Conservation (phyloP, 2,113 vertebrate genomes). For the Tachycineta bicolor region DNA sequence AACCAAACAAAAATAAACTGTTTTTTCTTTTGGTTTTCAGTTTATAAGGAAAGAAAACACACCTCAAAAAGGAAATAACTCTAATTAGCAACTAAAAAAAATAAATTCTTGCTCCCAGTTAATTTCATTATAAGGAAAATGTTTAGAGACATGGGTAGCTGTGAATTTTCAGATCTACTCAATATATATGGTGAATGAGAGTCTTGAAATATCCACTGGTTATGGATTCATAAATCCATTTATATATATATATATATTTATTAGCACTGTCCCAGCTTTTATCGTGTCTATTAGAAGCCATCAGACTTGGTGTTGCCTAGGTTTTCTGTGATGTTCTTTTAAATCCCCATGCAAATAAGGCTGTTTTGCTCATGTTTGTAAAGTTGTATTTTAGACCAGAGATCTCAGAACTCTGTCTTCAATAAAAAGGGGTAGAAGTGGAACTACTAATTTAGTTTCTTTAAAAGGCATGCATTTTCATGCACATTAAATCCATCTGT, state of each 20-base stretch:
- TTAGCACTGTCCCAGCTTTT: neutral
- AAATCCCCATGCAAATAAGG: slow-evolving; percentile 74
- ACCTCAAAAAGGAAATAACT: neutral
- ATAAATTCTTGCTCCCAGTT: neutral
- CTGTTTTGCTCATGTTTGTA: slow-evolving; percentile 79
- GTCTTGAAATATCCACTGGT: neutral
- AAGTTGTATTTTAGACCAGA: slow-evolving; percentile 73
- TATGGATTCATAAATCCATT: neutral
- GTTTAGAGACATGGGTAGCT: neutral
- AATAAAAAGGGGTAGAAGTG: slow-evolving; percentile 81
- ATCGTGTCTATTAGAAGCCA: neutral
- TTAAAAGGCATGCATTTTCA: slow-evolving; percentile 83
- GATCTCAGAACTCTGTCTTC: slow-evolving; percentile 76
- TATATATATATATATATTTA: neutral
- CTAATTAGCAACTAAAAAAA: neutral
- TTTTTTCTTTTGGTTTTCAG: neutral
- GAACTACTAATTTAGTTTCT: slow-evolving; percentile 87
- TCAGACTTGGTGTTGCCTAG: neutral
- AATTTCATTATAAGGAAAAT: neutral
- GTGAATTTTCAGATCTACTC: neutral
- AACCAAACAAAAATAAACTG: neutral
- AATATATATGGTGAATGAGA: neutral
- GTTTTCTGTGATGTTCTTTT: slow-evolving; percentile 71
- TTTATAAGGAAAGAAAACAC: neutral
- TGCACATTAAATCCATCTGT: slow-evolving; percentile 89